These are phyloP conservation scores for Pseudomyrmex pallidus DNA, from an alignment of 1,140 invertebrate genomes.

Conservation along the genomic window DNA sequence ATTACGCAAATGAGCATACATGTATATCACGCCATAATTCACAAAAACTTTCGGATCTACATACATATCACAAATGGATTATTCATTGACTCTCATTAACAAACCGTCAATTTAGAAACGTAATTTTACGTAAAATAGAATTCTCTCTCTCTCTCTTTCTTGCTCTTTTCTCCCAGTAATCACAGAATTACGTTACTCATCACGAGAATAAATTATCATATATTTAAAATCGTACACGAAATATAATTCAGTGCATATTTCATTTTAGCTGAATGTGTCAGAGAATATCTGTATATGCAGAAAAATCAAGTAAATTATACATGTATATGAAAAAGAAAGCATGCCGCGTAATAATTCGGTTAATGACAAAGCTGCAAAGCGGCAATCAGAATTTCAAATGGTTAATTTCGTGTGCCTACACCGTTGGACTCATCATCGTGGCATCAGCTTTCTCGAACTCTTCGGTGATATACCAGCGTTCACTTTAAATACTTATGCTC, in stretches of 20 bases:
- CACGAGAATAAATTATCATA: neutral
- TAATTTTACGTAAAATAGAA: neutral
- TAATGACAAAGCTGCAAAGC: constrained; percentile 11
- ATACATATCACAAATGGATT: too few species aligned
- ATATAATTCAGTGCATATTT: neutral
- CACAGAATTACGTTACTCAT: constrained; percentile 1
- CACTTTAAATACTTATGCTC: constrained; percentile 36
- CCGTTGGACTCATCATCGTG: constrained; percentile 56
- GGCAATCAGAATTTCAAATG: constrained; percentile 17
- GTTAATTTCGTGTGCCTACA: constrained; percentile 57
- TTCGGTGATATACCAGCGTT: constrained; percentile 7
- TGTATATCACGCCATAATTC: neutral
- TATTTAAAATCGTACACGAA: neutral
- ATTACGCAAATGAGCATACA: constrained; percentile 9
- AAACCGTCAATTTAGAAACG: neutral
- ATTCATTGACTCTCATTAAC: neutral
- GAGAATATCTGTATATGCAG: neutral
- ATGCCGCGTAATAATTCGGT: neutral
- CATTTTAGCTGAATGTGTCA: neutral
- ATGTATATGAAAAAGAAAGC: constrained; percentile 29
- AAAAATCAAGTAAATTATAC: constrained; percentile 33
- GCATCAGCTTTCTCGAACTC: constrained; percentile 71
- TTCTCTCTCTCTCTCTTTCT: too few species aligned
- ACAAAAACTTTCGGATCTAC: neutral
- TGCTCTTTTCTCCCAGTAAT: neutral